Conservation (phyloP, 37 sponge, comb jelly and placozoan species). For the Chondrosia reniformis region DNA sequence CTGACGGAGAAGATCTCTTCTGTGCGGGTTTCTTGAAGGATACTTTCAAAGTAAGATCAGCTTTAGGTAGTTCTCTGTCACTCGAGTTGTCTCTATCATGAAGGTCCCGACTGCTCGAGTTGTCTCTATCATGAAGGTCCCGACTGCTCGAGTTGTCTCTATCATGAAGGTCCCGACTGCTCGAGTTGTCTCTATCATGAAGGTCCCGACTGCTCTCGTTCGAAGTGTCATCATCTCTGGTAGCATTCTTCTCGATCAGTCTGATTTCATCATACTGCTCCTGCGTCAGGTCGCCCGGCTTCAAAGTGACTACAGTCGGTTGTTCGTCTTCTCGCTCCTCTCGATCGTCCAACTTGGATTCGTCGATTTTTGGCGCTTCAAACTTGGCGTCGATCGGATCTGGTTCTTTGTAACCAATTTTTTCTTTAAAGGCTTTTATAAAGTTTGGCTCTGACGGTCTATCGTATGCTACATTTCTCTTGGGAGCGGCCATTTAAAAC, state of each 20-base stretch:
- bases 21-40: too few species aligned
- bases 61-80: too few species aligned
- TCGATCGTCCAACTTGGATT: conserved; percentile 20
- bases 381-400: conserved; percentile 49
- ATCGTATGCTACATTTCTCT: conserved; percentile 58
- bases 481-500: conserved; percentile 46
- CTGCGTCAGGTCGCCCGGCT: conserved; percentile 39
- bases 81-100: too few species aligned
- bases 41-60: too few species aligned
- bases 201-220: neutral
- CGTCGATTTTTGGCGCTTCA: conserved; percentile 34
- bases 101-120: too few species aligned
- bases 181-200: too few species aligned
- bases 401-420: conserved; percentile 66
- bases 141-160: too few species aligned
- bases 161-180: too few species aligned
- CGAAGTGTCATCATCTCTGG: neutral
- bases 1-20: too few species aligned
- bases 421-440: conserved; percentile 60
- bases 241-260: neutral
- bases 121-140: too few species aligned
- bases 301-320: conserved; percentile 63
- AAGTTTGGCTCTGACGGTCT: conserved; percentile 65
- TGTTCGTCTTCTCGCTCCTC: conserved; percentile 61
- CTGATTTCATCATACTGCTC: conserved; percentile 31